Evolutionary conservation across 2,797 vertebrate species (phyloP).

Genomic region (Rhinatrema bivittatum): DNA sequence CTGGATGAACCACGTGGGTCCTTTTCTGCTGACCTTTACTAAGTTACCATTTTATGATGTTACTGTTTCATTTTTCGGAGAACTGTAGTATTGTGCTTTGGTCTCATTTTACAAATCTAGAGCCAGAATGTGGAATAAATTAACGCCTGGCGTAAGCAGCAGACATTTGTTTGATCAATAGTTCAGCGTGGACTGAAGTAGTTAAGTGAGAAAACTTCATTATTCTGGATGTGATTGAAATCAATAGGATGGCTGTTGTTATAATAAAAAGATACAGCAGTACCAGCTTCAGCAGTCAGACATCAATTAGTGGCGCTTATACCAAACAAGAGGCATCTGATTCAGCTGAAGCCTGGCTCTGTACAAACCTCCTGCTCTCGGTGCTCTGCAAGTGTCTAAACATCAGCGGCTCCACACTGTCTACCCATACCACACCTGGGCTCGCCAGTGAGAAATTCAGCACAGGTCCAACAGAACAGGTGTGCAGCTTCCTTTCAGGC

Average conservation of each 20-base stretch:
- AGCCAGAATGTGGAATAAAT: neutral
- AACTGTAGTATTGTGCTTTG: neutral
- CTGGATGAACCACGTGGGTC: too few species aligned
- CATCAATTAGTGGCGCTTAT: neutral
- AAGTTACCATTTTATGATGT: too few species aligned
- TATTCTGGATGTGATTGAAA: conserved; percentile 9
- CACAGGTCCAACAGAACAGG: too few species aligned
- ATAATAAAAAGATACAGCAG: neutral
- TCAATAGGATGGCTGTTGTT: conserved; percentile 5
- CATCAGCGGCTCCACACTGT: too few species aligned
- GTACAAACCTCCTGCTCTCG: too few species aligned
- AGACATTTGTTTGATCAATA: conserved; percentile 3
- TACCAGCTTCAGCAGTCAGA: neutral
- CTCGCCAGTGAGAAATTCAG: too few species aligned
- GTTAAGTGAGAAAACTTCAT: conserved; percentile 14
- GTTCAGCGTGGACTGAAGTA: neutral
- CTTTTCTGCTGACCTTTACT: too few species aligned
- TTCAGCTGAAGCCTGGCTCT: too few species aligned
- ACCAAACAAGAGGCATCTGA: neutral
- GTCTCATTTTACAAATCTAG: neutral
- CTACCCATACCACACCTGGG: too few species aligned
- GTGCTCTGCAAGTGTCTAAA: too few species aligned
- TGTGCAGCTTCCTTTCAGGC: too few species aligned
- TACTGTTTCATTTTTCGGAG: too few species aligned
- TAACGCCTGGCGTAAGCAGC: neutral